Conservation (phyloP, 2,888 invertebrate species). For the Resseliella maxima region DNA sequence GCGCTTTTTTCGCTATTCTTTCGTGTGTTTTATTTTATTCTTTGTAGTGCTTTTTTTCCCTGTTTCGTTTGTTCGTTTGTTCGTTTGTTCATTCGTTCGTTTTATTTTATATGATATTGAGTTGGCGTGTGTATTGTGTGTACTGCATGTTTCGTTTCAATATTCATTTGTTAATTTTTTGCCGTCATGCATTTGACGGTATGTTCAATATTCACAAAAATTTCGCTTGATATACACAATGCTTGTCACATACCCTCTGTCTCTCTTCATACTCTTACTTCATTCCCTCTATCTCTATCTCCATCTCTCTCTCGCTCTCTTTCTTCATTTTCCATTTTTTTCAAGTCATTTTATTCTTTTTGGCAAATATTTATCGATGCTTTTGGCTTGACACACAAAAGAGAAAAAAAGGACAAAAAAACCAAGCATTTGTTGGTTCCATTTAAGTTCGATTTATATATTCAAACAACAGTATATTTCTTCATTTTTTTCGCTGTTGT, state of each 20-base stretch:
- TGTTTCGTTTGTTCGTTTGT: not conserved
- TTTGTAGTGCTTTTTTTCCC: not conserved
- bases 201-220: not conserved
- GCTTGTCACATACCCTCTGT: not conserved
- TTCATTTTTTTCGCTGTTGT: too few species aligned
- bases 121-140: conserved; percentile 22
- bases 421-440: not conserved
- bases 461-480: not conserved
- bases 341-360: too few species aligned
- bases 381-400: not conserved
- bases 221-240: not conserved
- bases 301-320: not conserved
- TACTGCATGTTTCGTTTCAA: conserved; percentile 11
- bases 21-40: not conserved
- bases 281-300: not conserved
- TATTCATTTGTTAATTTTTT: conserved; percentile 16
- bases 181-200: conserved; percentile 14
- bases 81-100: not conserved
- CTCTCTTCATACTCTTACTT: not conserved
- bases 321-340: not conserved
- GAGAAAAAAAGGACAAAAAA: not conserved
- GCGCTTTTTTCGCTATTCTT: not conserved
- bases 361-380: not conserved
- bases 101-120: not conserved
- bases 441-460: not conserved